These are phyloP conservation scores for Drosophila littoralis DNA, from an alignment of 1,140 invertebrate genomes.

Conservation along the genomic window DNA sequence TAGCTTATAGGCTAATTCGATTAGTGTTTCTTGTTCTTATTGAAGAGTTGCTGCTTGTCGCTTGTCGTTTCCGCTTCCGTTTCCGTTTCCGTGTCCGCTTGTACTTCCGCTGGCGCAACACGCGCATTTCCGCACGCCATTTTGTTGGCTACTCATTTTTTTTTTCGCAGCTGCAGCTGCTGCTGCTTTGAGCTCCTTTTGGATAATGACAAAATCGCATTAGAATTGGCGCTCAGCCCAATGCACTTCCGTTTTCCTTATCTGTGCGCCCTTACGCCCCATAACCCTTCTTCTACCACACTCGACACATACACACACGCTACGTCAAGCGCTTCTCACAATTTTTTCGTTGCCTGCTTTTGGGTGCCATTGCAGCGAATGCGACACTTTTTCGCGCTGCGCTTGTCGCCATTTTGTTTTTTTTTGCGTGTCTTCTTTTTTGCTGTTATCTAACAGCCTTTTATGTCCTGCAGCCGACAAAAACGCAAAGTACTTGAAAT, in stretches of 20 bases:
- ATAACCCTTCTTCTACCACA: not conserved
- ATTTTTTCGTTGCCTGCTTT: conserved; percentile 38
- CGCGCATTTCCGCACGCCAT: conserved; percentile 69
- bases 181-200: conserved; percentile 55
- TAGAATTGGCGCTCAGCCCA: conserved; percentile 82
- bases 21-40: conserved; percentile 38
- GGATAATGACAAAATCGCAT: conserved; percentile 74
- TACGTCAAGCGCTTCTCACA: not conserved
- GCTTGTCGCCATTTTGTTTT: conserved; percentile 33
- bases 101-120: conserved; percentile 59
- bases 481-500: conserved; percentile 63
- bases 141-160: conserved; percentile 37
- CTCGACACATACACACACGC: not conserved
- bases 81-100: conserved; percentile 48
- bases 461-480: conserved; percentile 53
- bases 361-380: conserved; percentile 27
- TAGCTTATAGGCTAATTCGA: conserved; percentile 53
- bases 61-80: conserved; percentile 62
- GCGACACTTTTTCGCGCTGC: conserved; percentile 49
- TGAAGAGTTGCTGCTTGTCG: conserved; percentile 51
- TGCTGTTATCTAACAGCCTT: conserved; percentile 55
- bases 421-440: conserved; percentile 25
- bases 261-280: conserved; percentile 21
- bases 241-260: conserved; percentile 69
- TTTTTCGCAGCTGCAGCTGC: conserved; percentile 1